A percentile compares a stretch with the other conserved stretches of the same genome.
These are phyloP conservation scores for Eucidaris tribuloides DNA, from an alignment of 35 echinoderm and acorn worm species.

Conservation along the genomic window DNA sequence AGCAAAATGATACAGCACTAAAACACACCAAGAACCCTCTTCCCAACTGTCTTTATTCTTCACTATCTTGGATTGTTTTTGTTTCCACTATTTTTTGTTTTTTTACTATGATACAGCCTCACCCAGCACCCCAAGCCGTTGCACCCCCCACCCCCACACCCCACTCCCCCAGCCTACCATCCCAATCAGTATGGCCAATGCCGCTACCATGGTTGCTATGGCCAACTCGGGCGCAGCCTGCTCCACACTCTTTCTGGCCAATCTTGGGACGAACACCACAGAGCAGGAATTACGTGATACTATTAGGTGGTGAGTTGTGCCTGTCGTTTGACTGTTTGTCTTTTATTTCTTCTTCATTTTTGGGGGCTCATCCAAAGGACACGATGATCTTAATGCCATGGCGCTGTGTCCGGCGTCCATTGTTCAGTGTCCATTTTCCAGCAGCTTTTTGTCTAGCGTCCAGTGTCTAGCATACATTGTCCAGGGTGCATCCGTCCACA, in stretches of 20 bases:
- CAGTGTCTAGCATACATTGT: too few species aligned
- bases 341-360: background rate
- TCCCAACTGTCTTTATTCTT: constrained; percentile 7
- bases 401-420: too few species aligned
- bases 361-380: too few species aligned
- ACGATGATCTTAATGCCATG: too few species aligned
- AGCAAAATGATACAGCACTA: background rate
- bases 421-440: too few species aligned
- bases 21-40: background rate
- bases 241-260: constrained; percentile 98
- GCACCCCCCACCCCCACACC: constrained; percentile 93
- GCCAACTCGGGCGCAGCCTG: constrained; percentile 83
- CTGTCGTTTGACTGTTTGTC: background rate
- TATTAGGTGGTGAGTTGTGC: constrained; percentile 88
- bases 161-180: constrained; percentile 93
- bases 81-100: constrained; percentile 51
- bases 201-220: constrained; percentile 87
- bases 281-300: constrained; percentile 94
- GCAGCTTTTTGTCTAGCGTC: too few species aligned
- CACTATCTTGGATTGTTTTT: constrained; percentile 48
- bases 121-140: constrained; percentile 96
- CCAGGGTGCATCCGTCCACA: too few species aligned
- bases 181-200: constrained; percentile 89
- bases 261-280: constrained; percentile 90
- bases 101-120: constrained; percentile 97